Evolutionary conservation across 2,888 invertebrate genomes (phyloP), one percentile per base, ranked within the genome.

Genomic region (Catocala sponsa): DNA sequence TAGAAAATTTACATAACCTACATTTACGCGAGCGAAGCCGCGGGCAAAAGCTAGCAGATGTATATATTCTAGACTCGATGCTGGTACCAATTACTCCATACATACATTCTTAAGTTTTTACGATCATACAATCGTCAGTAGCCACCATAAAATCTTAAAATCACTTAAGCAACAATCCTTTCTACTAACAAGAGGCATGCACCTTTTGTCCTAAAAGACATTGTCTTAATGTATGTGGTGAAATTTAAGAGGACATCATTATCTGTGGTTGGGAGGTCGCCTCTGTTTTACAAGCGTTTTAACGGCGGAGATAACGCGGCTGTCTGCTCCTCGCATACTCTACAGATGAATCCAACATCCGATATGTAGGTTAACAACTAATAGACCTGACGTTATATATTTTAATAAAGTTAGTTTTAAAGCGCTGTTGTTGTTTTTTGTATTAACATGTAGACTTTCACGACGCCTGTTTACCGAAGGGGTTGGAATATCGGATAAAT

Each of bases 341-440:
- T 49, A 81, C 84, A 92, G 93, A 92, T 93, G 92, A 91, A 91
- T 89, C 85, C 89, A 86, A 91, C 91, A 91, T 91, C 91, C 87
- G 71, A 15, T 4, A 32, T 59, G 60, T 67, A 82, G 85, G 74
- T 44, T 13, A 59, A 2, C 5, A 74, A 78, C 0, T 1, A 15
- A 51, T 79, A 85, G 85, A 87, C 5, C 0, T 59, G 63, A 0
- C 51, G 15, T 54, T 12, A 51, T 13, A 47, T 46, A n/a, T 41
- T 42, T 25, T 10, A 52, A n/a, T 15, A 38, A 41, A 10, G 6
- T 50, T 25, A 4, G 1, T 25, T 25, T 25, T 25, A 25, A 25
- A 25, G 25, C 1, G 25, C 25, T 25, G 4, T 25, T 25, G 4
- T 25, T 25, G 25, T 25, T 25, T 2, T 1, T 1, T 25, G 25